Base-by-base conservation (phyloP, 2,888 invertebrate species). In the Linnaemya vulpina region DNA sequence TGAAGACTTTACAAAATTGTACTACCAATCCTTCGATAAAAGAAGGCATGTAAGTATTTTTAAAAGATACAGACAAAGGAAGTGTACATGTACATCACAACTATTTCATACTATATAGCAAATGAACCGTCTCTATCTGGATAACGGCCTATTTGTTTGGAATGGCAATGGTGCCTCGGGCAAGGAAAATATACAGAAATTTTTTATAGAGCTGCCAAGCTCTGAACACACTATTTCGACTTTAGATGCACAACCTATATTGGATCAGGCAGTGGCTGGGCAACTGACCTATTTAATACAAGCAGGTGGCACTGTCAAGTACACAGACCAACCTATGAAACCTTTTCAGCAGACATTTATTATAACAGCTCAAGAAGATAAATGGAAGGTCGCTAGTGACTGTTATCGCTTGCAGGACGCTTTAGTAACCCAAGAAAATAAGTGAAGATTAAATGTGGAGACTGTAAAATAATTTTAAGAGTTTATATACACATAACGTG, bases 361-460 rank as follows among this genome's bases (percentile, higher is more conserved):
- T 35, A 95, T 98, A 73, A 97, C 97, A 0, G 97, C 97, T 7
- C 95, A 96, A 86, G 96, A 95, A 17, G 97, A 97, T 87, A 97
- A 97, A 90, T 98, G 98, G 98, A 98, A 98, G 93, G 96, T 98
- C 87, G 97, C 97, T 13, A 96, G 96, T 58, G 98, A 98, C 90
- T 96, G 96, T 89, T 97, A 97, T 89, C 94, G 98, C 89, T 93
- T 96, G 88, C 96, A 97, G 93, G 96, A 92, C 86, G 89, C 89
- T 38, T 87, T 91, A 35, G 88, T 87, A 15, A 86, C 87, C 3
- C 79, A 83, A 11, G 86, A 87, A 5, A 82, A 75, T 49, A 79
- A 86, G 65, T 49, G 60, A 3, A 71, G 25, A 22, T 17, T 15
- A 10, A 43, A 25, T 7, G 13, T 73, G 62, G 9, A 15, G 46